Evolutionary conservation across 1,140 invertebrate genomes (phyloP).

Genomic region (Drosophila funebris): DNA sequence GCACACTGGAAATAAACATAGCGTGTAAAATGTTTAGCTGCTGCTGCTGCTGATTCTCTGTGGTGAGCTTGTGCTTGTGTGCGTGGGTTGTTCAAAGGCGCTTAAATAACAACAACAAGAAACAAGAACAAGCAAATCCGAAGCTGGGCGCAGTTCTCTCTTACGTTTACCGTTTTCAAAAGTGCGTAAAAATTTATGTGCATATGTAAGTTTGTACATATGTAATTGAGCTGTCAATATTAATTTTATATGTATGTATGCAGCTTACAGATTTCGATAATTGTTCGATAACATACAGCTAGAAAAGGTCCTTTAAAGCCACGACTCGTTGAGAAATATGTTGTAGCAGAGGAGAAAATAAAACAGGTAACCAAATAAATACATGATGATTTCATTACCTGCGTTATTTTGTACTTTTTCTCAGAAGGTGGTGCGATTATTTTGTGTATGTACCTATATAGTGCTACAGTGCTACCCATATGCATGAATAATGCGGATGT

Average conservation of each 20-base stretch:
- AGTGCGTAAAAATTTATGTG: background rate
- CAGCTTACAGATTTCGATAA: background rate
- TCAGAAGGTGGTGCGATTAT: background rate
- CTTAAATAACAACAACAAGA: constrained; percentile 15
- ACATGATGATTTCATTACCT: background rate
- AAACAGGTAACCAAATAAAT: background rate
- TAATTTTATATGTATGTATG: background rate
- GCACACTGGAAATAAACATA: background rate
- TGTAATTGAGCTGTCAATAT: background rate
- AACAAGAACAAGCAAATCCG: background rate
- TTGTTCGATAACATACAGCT: background rate
- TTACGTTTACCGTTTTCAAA: background rate
- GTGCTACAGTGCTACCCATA: constrained; percentile 34
- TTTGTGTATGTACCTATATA: constrained; percentile 12
- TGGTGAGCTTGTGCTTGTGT: background rate
- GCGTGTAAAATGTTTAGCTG: constrained; percentile 49
- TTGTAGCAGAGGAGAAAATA: background rate
- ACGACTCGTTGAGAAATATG: background rate
- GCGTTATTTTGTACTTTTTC: background rate
- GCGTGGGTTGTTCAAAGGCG: constrained; percentile 22
- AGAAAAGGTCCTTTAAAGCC: background rate
- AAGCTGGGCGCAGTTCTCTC: background rate
- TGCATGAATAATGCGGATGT: background rate
- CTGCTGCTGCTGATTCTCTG: constrained; percentile 23
- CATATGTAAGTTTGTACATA: background rate